Evolutionary conservation across 2,797 vertebrate species (phyloP).

Genomic region (Phalloptychus januarius): DNA sequence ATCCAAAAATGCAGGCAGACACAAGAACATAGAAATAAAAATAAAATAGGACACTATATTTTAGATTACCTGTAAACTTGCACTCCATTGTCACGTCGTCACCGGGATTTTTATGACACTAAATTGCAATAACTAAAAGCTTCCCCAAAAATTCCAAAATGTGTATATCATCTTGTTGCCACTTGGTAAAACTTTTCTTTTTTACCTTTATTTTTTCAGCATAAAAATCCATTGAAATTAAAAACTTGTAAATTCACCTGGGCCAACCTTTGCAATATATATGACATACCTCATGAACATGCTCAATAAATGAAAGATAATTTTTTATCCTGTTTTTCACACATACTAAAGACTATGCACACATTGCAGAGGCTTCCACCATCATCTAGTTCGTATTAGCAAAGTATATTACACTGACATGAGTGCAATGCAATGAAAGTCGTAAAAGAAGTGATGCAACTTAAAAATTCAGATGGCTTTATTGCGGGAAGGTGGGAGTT

Average conservation of each 20-base stretch:
- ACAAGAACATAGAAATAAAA: not conserved
- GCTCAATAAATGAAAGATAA: conserved; percentile 54
- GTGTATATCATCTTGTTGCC: conserved; percentile 60
- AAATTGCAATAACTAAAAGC: conserved; percentile 55
- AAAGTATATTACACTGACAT: conserved; percentile 39
- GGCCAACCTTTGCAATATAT: conserved; percentile 59
- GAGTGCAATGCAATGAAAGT: conserved; percentile 51
- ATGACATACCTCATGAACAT: conserved; percentile 52
- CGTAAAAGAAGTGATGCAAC: conserved; percentile 66
- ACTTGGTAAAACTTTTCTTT: conserved; percentile 31
- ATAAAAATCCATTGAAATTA: too few species aligned
- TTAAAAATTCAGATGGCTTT: conserved; percentile 70
- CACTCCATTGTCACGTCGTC: conserved; percentile 32
- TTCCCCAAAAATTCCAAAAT: conserved; percentile 32
- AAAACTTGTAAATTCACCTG: conserved; percentile 60
- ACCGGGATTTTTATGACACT: conserved; percentile 64
- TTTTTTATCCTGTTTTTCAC: conserved; percentile 28
- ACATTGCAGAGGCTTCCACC: conserved; percentile 34
- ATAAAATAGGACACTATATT: not conserved
- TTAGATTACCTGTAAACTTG: not conserved
- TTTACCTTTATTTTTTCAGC: too few species aligned
- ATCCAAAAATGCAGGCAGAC: too few species aligned
- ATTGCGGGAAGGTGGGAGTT: conserved; percentile 46
- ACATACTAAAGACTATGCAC: conserved; percentile 3
- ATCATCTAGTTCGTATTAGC: conserved; percentile 54